phyloP scores from a whole-genome alignment of 2,797 vertebrate species.

The Galago senegalensis region DNA sequence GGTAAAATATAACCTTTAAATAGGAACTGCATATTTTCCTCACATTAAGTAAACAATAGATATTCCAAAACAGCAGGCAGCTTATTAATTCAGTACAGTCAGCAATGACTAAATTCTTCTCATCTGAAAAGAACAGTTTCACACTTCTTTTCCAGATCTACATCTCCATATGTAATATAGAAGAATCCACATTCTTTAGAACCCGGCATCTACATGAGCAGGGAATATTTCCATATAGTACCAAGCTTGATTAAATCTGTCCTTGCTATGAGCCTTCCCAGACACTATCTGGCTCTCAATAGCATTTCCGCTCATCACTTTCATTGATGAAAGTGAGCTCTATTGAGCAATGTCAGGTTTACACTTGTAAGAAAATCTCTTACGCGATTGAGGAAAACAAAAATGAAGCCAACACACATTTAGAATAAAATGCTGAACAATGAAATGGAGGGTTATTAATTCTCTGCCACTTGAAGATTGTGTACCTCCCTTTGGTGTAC shows the following conservation, averaged over 20 bases:
- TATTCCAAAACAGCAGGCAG: slow-evolving; percentile 56
- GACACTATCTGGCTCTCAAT: slow-evolving; percentile 43
- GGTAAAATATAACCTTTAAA: slow-evolving; percentile 55
- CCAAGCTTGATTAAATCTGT: not conserved
- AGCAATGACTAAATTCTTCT: slow-evolving; percentile 48
- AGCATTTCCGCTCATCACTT: not conserved
- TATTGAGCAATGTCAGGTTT: not conserved
- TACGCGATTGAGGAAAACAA: not conserved
- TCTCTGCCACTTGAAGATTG: slow-evolving; percentile 61
- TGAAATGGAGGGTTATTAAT: slow-evolving; percentile 68
- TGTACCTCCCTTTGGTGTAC: slow-evolving; percentile 16
- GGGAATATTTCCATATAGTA: slow-evolving; percentile 3
- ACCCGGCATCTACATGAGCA: not conserved
- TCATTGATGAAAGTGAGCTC: not conserved
- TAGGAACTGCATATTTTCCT: slow-evolving; percentile 37
- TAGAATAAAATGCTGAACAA: slow-evolving; percentile 57
- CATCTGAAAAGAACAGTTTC: slow-evolving; percentile 8
- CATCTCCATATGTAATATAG: slow-evolving; percentile 21
- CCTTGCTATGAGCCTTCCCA: not conserved
- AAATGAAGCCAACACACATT: slow-evolving; percentile 48
- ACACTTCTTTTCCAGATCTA: not conserved
- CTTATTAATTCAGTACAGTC: slow-evolving; percentile 44
- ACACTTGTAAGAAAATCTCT: slow-evolving; percentile 54
- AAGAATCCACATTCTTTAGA: slow-evolving; percentile 12
- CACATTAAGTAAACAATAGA: slow-evolving; percentile 53